Evolutionary conservation across 2,113 vertebrate genomes (phyloP), one percentile per base, ranked within the genome.

Genomic region (Engystomops pustulosus): DNA sequence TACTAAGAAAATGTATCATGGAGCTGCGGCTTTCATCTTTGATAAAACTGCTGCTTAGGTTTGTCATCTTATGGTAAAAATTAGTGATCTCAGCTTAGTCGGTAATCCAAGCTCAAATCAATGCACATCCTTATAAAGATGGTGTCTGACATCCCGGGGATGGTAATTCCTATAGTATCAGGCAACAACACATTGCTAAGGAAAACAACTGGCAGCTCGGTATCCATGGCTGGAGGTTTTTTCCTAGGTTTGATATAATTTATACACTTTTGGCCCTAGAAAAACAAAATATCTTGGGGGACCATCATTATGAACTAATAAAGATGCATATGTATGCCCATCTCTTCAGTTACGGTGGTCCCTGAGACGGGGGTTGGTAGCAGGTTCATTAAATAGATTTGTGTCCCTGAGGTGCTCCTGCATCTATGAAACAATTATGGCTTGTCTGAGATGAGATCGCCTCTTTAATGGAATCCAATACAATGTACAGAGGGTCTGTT

Each of bases 1-100:
- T 12, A 36, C 60, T 34, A 80, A 69, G 12, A 67, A 49, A 80
- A 69, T 80, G 51, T 32, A 80, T 80, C 62, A 69, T 80, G 79
- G 36, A 69, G 67, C 79, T 23, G 17, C 12, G 6, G 62, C 60
- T 51, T 69, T 68, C 3, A 68, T 80, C 62, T 69, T 68, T 69
- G 62, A 80, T 80, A 69, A 51, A 80, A 80, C 30, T 14, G 18
- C 20, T 80, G 41, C 45, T 68, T 68, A 34, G 58, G 25, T 80
- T 80, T 49, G 6, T 68, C 17, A 51, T 80, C 27, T 51, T 23
- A 23, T 80, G 45, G 10, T 69, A 80, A 80, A 80, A 80, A 67
- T 34, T 49, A 23, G 62, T 49, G 25, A 80, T 80, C 27, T 68
- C 30, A 23, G 41, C 10, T 80, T 36, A 80, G 17, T 41, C 60